Percentiles rank a stretch among this genome's conserved stretches.
phyloP scores from a whole-genome alignment of 2,113 vertebrate genomes.

The Notothenia coriiceps region DNA sequence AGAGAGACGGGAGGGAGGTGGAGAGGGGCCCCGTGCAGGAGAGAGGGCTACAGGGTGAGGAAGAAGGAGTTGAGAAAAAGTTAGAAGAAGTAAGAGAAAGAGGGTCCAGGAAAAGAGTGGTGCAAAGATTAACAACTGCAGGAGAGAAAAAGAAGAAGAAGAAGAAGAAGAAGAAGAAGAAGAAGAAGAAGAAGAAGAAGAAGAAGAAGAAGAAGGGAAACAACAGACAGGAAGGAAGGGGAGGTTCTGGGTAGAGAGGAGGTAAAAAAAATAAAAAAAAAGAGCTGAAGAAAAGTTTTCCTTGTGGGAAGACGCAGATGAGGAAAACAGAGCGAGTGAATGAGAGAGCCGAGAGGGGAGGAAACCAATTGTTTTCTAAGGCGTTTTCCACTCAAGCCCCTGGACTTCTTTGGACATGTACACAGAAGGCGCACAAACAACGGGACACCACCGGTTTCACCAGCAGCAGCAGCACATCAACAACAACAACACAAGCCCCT shows the following conservation, averaged over 20 bases:
- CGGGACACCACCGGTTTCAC: conserved; percentile 67
- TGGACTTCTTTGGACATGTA: conserved; percentile 80
- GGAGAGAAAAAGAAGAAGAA: conserved; percentile 49
- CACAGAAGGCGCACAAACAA: conserved; percentile 70
- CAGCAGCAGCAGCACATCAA: conserved; percentile 28
- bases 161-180: too few species aligned
- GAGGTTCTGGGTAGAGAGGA: conserved; percentile 60
- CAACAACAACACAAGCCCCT: conserved; percentile 33
- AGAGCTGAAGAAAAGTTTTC: conserved; percentile 79
- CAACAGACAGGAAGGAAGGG: conserved; percentile 81
- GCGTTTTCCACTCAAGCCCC: conserved; percentile 59
- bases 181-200: conserved; percentile 7
- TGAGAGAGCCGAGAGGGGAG: conserved; percentile 76
- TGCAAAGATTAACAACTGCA: conserved; percentile 49
- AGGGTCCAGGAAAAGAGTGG: conserved; percentile 24
- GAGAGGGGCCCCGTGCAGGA: conserved; percentile 71
- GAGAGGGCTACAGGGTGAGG: conserved; percentile 72
- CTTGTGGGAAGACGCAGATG: conserved; percentile 79
- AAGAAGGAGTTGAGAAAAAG: conserved; percentile 68
- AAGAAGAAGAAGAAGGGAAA: conserved; percentile 47
- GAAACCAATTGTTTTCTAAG: conserved; percentile 78
- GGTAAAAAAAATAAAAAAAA: conserved; percentile 43
- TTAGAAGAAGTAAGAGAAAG: conserved; percentile 61
- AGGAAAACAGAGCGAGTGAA: conserved; percentile 84
- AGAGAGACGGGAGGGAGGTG: conserved; percentile 70